These are phyloP conservation scores for Centropus bengalensis DNA, from an alignment of 2,113 vertebrate species.

Conservation along the genomic window DNA sequence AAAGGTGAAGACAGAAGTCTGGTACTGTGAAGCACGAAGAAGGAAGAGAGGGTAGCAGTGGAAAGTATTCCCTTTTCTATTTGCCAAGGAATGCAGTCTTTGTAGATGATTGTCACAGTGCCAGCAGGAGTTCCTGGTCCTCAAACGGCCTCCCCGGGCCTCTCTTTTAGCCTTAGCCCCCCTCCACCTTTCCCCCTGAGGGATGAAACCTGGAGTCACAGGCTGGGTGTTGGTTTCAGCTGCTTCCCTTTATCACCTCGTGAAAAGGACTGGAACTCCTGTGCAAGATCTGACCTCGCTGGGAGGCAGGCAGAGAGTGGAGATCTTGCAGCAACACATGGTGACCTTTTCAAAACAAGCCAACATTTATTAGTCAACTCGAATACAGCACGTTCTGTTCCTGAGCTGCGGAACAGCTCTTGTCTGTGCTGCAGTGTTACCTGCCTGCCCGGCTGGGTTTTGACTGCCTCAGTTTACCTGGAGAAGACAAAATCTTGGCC, in stretches of 20 bases:
- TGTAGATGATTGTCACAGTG: neutral
- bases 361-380: neutral
- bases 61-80: neutral
- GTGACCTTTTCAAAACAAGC: neutral
- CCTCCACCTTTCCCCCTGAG: neutral
- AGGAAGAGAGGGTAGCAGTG: neutral
- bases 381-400: neutral
- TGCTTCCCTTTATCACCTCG: neutral
- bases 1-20: neutral
- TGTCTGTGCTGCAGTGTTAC: neutral
- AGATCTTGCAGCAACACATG: neutral
- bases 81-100: neutral
- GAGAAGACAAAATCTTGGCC: neutral
- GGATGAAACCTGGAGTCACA: neutral
- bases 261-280: neutral
- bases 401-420: neutral
- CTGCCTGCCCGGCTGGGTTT: neutral
- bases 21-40: neutral
- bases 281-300: neutral
- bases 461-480: fast-evolving
- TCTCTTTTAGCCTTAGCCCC: neutral
- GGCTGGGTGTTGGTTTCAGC: neutral
- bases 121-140: neutral
- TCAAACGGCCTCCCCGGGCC: neutral
- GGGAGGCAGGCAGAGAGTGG: neutral